Percentiles rank a stretch among this genome's conserved stretches.
These are phyloP conservation scores for Coregonus ussuriensis DNA, from an alignment of 2,797 vertebrate genomes.

Conservation along the genomic window DNA sequence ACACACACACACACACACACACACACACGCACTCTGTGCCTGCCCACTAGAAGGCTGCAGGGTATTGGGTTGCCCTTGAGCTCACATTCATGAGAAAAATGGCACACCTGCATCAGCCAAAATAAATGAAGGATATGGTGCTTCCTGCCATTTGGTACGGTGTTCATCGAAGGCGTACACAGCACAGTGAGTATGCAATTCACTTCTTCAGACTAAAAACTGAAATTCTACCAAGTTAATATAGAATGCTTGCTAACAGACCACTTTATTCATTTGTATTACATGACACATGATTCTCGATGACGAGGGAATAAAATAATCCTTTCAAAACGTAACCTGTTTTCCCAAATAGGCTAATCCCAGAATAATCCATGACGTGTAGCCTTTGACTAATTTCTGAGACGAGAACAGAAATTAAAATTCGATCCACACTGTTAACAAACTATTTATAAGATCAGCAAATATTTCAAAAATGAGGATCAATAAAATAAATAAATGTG, in stretches of 20 bases:
- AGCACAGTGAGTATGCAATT: no score
- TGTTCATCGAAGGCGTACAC: no score
- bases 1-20: not conserved
- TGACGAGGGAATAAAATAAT: constrained; percentile 39
- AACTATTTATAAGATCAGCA: no score
- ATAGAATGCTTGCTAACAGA: constrained; percentile 21
- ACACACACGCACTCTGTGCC: not conserved
- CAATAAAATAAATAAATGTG: no score
- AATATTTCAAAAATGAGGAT: no score
- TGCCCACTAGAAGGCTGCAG: not conserved
- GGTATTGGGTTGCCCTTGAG: not conserved
- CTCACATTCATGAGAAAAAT: not conserved
- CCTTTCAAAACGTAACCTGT: constrained; percentile 48
- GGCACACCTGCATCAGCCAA: no score
- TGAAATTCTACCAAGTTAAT: constrained; percentile 6
- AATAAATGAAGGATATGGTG: no score
- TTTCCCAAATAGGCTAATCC: constrained; percentile 31
- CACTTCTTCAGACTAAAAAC: no score
- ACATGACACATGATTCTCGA: constrained; percentile 17
- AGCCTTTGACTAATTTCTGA: no score
- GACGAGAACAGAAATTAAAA: no score
- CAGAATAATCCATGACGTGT: not conserved
- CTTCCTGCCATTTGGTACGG: no score
- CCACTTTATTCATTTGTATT: constrained; percentile 31
- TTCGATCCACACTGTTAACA: no score